Evolutionary conservation across 1,140 invertebrate genomes (phyloP).

Genomic region (Nephila pilipes): DNA sequence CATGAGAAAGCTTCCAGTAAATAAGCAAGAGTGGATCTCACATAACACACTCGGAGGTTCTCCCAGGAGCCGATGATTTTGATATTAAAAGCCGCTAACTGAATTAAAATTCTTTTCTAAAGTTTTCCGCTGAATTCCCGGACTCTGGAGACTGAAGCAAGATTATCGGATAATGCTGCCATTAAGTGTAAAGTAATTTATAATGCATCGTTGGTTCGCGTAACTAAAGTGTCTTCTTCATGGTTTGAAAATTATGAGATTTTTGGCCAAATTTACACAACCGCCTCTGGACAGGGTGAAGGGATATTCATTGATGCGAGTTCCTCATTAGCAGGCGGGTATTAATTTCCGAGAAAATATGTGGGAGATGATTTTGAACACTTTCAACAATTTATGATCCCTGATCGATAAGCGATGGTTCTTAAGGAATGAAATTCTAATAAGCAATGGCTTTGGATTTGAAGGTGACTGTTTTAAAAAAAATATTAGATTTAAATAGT

Average conservation of each 20-base stretch:
- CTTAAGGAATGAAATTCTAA: too few relatives aligned
- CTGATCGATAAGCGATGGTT: not conserved
- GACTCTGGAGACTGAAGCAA: not conserved
- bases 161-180: conserved; percentile 58
- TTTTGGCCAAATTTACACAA: conserved; percentile 52
- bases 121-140: conserved; percentile 35
- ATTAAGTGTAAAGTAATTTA: conserved; percentile 69
- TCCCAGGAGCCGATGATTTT: conserved; percentile 51
- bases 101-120: conserved; percentile 62
- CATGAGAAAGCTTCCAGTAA: not conserved
- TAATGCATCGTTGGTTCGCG: conserved; percentile 54
- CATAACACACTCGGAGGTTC: not conserved
- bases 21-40: not conserved
- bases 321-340: conserved; percentile 18
- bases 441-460: too few relatives aligned
- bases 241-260: conserved; percentile 47
- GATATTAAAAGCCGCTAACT: conserved; percentile 66
- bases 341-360: conserved; percentile 33
- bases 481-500: too few relatives aligned
- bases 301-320: not conserved
- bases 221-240: conserved; percentile 60
- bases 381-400: conserved; percentile 2
- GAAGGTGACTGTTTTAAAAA: too few relatives aligned
- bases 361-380: not conserved
- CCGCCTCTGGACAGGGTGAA: not conserved